Conservation (phyloP, 2,113 vertebrate species). For the Gila orcuttii region DNA sequence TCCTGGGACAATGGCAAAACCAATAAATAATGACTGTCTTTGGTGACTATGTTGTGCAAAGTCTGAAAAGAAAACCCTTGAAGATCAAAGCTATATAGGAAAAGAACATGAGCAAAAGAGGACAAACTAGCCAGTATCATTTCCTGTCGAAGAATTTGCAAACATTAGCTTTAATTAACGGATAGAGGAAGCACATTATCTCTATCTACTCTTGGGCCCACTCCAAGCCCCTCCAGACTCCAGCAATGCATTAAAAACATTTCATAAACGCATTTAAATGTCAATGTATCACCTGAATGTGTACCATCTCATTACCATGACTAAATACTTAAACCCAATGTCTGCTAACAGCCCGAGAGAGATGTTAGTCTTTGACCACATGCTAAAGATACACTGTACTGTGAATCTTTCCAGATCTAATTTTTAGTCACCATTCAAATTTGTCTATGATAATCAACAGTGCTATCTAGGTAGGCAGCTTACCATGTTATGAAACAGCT, state of each 20-base stretch:
- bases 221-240: background rate
- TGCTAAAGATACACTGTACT: background rate
- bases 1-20: constrained; percentile 27
- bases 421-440: background rate
- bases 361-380: constrained; percentile 43
- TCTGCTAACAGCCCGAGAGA: constrained; percentile 40
- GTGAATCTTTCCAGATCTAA: background rate
- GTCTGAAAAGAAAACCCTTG: constrained; percentile 33
- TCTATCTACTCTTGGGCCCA: constrained; percentile 13
- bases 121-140: background rate
- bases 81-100: constrained; percentile 21
- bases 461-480: background rate
- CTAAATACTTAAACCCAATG: constrained; percentile 22
- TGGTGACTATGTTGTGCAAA: constrained; percentile 25
- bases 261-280: constrained; percentile 31
- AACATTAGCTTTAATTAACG: constrained; percentile 40
- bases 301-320: constrained; percentile 3
- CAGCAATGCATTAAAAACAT: constrained; percentile 12
- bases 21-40: constrained; percentile 34
- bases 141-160: constrained; percentile 42
- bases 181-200: constrained; percentile 22
- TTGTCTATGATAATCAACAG: background rate
- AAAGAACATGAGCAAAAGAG: background rate
- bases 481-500: background rate
- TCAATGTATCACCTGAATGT: constrained; percentile 19